Conservation (phyloP, 1,140 invertebrate genomes). For the Geopemphigus sp. region DNA sequence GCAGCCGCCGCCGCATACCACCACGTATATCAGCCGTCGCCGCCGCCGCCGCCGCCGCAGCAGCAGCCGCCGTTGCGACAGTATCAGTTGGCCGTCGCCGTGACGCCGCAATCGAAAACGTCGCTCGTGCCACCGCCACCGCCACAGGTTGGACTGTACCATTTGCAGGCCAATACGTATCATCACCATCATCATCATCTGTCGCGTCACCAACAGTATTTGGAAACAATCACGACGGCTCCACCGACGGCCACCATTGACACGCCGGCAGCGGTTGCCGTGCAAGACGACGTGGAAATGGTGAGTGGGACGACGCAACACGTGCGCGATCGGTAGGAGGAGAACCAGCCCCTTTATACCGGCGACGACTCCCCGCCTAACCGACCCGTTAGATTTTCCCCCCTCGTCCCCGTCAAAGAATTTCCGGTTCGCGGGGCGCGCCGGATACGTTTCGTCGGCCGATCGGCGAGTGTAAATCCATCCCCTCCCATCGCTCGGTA, state of each 20-base stretch:
- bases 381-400: too few relatives aligned
- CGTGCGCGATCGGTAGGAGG: too few relatives aligned
- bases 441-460: background rate
- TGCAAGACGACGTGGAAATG: slow-evolving; percentile 47
- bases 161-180: slow-evolving; percentile 20
- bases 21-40: slow-evolving; percentile 30
- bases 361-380: too few relatives aligned
- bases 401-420: too few relatives aligned
- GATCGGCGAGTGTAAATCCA: background rate
- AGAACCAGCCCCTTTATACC: too few relatives aligned
- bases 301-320: slow-evolving; percentile 9
- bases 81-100: slow-evolving; percentile 43
- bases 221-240: slow-evolving; percentile 36
- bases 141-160: slow-evolving; percentile 26
- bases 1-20: slow-evolving; percentile 28
- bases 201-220: background rate
- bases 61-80: background rate
- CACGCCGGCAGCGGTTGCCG: slow-evolving; percentile 44
- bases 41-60: background rate
- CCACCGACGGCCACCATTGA: slow-evolving; percentile 43
- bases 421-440: too few relatives aligned
- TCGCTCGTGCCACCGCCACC: slow-evolving; percentile 8
- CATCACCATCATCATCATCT: background rate
- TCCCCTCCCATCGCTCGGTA: too few relatives aligned
- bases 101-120: slow-evolving; percentile 41